A percentile compares a stretch with the other conserved stretches of the same genome.
Evolutionary conservation across 2,888 invertebrate species (phyloP).

Genomic region (Parnassius apollo): DNA sequence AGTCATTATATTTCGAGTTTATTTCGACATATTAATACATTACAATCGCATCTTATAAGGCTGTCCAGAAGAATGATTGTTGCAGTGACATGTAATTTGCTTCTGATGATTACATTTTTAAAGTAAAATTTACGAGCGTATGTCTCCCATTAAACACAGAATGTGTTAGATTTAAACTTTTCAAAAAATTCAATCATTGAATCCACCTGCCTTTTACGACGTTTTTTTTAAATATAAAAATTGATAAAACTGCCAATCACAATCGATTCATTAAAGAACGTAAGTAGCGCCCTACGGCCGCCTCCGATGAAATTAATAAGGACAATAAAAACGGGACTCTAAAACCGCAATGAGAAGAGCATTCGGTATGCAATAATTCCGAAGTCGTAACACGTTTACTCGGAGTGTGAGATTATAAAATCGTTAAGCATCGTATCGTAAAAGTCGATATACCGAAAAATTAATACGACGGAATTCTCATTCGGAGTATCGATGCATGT

Average conservation of each 20-base stretch:
- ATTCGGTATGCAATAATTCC: constrained; percentile 40
- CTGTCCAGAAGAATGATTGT: constrained; percentile 56
- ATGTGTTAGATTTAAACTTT: constrained; percentile 43
- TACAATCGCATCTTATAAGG: constrained; percentile 47
- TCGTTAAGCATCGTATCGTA: constrained; percentile 51
- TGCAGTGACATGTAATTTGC: constrained; percentile 45
- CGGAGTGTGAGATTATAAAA: constrained; percentile 50
- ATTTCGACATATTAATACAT: constrained; percentile 41
- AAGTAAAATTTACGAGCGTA: constrained; percentile 35
- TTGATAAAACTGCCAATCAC: constrained; percentile 62
- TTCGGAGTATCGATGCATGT: constrained; percentile 53
- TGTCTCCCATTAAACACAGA: constrained; percentile 21
- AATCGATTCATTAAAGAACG: constrained; percentile 49
- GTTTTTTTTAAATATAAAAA: constrained; percentile 59
- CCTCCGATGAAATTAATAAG: constrained; percentile 38
- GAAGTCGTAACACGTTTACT: constrained; percentile 43
- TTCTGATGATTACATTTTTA: constrained; percentile 62
- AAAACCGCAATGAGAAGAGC: constrained; percentile 44
- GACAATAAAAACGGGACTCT: constrained; percentile 44
- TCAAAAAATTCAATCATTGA: constrained; percentile 65
- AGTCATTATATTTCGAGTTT: constrained; percentile 17
- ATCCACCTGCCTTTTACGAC: constrained; percentile 52
- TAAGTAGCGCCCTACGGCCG: constrained; percentile 36
- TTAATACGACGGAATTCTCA: constrained; percentile 47
- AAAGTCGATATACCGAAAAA: constrained; percentile 60